A percentile compares a stretch with the other conserved stretches of the same genome.
These are phyloP conservation scores for Tenthredo livida DNA, from an alignment of 2,888 invertebrate species.

Conservation along the genomic window DNA sequence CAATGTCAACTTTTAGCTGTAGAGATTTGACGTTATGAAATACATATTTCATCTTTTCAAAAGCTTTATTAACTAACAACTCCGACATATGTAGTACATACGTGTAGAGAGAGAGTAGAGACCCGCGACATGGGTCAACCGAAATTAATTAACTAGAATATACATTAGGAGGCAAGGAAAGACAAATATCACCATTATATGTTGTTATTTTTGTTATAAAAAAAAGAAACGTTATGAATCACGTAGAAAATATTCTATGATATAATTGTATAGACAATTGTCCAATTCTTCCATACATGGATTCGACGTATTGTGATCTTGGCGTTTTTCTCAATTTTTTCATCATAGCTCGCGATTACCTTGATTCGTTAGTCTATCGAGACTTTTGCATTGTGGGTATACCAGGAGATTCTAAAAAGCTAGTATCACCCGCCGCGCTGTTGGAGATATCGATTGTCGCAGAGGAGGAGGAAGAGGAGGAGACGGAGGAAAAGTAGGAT, in stretches of 20 bases:
- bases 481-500: constrained; percentile 48
- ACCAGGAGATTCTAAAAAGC: constrained; percentile 5
- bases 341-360: not conserved
- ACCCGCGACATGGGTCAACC: not conserved
- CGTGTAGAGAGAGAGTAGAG: not conserved
- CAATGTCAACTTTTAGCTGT: constrained; percentile 34
- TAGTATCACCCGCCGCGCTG: constrained; percentile 23
- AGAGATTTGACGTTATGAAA: constrained; percentile 17
- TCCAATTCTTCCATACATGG: not conserved
- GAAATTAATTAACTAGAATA: constrained; percentile 2
- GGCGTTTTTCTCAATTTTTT: not conserved
- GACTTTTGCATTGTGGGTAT: not conserved
- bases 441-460: constrained; percentile 45
- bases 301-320: not conserved
- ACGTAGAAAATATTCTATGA: not conserved
- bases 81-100: not conserved
- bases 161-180: not conserved
- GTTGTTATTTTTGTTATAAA: not conserved
- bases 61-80: constrained; percentile 5
- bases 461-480: constrained; percentile 47
- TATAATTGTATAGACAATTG: not conserved
- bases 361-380: not conserved
- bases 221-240: too few relatives aligned
- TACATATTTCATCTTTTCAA: not conserved
- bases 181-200: not conserved